phyloP scores from a whole-genome alignment of 2,888 invertebrate genomes.

The Dryadula phaetusa region DNA sequence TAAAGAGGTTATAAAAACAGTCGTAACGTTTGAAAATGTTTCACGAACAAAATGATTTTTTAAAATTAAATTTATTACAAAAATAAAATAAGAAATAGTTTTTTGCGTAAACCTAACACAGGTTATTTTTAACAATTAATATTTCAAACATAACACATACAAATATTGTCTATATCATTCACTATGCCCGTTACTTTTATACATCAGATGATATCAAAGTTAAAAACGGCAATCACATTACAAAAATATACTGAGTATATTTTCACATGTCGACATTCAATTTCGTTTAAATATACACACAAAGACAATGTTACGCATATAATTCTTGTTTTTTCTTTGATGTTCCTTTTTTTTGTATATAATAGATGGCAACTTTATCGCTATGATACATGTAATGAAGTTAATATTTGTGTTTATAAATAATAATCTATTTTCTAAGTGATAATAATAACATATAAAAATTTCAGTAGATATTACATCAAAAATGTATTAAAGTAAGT shows the following conservation, averaged over 20 bases:
- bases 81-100: background rate
- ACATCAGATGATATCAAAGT: slow-evolving; percentile 3
- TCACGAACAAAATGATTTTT: background rate
- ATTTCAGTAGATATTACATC: background rate
- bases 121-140: too few species aligned
- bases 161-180: background rate
- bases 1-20: background rate
- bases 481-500: too few species aligned
- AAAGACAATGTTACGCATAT: slow-evolving; percentile 19
- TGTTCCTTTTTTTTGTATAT: slow-evolving; percentile 33
- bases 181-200: background rate
- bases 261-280: slow-evolving; percentile 13
- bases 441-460: slow-evolving; percentile 30
- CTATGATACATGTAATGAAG: slow-evolving; percentile 37
- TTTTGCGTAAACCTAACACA: background rate
- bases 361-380: slow-evolving; percentile 37
- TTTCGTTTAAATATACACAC: slow-evolving; percentile 1
- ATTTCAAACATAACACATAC: too few species aligned
- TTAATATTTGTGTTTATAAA: slow-evolving; percentile 35
- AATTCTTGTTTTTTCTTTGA: slow-evolving; percentile 36
- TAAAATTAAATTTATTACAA: background rate
- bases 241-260: slow-evolving; percentile 13
- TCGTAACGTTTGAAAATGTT: background rate
- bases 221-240: background rate
- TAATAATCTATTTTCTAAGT: slow-evolving; percentile 32